Evolutionary conservation across 2,797 vertebrate species (phyloP).

Genomic region (Neosalanx taihuensis): DNA sequence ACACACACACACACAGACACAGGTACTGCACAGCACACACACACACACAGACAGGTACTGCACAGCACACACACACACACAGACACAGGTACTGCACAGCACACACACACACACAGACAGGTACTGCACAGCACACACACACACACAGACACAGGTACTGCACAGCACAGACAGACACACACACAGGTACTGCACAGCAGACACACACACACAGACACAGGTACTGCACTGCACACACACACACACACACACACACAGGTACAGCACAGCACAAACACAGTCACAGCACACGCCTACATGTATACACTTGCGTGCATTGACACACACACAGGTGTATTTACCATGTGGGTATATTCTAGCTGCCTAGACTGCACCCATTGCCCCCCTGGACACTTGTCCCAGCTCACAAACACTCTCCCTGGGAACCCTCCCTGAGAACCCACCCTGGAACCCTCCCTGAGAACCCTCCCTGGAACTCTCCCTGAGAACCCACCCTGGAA

Average conservation of each 20-base stretch:
- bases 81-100: constrained; percentile 44
- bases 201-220: constrained; percentile 60
- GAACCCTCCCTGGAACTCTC: not conserved
- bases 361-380: too few species aligned
- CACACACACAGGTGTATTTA: not conserved
- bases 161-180: constrained; percentile 47
- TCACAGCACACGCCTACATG: too few species aligned
- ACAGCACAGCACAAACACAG: not conserved
- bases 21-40: not conserved
- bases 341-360: too few species aligned
- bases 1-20: not conserved
- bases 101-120: constrained; percentile 65
- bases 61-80: not conserved
- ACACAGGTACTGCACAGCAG: constrained; percentile 59
- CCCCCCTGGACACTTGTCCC: too few species aligned
- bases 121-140: constrained; percentile 41
- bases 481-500: too few species aligned
- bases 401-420: not conserved
- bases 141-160: constrained; percentile 70
- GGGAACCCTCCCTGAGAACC: too few species aligned
- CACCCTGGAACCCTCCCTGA: too few species aligned
- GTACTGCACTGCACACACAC: constrained; percentile 48
- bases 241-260: not conserved
- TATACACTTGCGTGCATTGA: not conserved
- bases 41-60: too few species aligned